A percentile compares a stretch with the other conserved stretches of the same genome.
Conservation (phyloP, 2,113 vertebrate genomes). For the Cavia aperea region DNA sequence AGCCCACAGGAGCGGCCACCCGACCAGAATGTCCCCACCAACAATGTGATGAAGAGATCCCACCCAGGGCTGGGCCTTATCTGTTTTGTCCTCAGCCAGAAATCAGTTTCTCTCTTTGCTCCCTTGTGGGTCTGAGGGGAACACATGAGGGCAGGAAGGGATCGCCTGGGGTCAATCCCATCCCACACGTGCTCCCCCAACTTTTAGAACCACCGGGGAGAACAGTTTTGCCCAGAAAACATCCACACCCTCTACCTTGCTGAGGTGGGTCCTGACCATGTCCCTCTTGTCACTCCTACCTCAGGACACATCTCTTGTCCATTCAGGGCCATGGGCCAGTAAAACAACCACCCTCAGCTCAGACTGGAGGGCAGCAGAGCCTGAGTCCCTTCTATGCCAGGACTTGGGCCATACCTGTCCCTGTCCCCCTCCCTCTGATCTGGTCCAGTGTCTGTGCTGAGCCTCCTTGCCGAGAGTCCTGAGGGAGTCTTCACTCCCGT, state of each 20-base stretch:
- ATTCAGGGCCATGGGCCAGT: not conserved
- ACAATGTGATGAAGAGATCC: not conserved
- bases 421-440: not conserved
- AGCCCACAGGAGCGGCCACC: not conserved
- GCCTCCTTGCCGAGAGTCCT: not conserved
- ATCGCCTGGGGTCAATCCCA: not conserved
- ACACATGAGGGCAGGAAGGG: not conserved
- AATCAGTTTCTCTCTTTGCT: not conserved
- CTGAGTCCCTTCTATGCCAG: too few species aligned
- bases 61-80: not conserved
- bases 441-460: not conserved
- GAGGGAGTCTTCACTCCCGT: not conserved
- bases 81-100: not conserved
- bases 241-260: not conserved
- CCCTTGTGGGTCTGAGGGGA: not conserved
- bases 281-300: not conserved
- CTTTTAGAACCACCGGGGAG: not conserved
- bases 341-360: not conserved
- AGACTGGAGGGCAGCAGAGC: not conserved
- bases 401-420: not conserved
- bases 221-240: not conserved
- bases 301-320: not conserved
- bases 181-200: not conserved
- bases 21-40: not conserved
- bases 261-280: not conserved